These are phyloP conservation scores for Chrysopa pallens DNA, from an alignment of 1,140 invertebrate genomes.

Conservation along the genomic window DNA sequence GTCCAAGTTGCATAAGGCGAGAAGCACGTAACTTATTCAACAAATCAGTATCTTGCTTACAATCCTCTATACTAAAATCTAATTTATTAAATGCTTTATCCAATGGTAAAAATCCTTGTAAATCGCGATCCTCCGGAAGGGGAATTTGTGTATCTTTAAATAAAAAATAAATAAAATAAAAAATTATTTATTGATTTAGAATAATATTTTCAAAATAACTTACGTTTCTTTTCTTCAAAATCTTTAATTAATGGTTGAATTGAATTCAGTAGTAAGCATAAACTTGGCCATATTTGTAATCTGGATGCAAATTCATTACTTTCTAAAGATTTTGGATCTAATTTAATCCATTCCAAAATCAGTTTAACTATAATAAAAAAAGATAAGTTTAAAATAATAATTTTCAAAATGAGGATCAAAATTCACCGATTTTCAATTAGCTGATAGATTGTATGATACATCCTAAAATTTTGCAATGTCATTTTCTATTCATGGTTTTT, in stretches of 20 bases:
- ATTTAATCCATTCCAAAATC: conserved; percentile 49
- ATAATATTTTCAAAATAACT: conserved; percentile 10
- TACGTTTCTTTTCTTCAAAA: conserved; percentile 28
- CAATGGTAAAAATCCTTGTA: conserved; percentile 62
- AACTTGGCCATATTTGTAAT: conserved; percentile 58
- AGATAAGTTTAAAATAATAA: background rate
- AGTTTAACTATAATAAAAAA: conserved; percentile 39
- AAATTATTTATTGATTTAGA: conserved; percentile 4
- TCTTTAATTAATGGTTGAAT: conserved; percentile 31
- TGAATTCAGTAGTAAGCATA: conserved; percentile 53
- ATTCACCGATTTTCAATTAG: no score
- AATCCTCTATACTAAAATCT: conserved; percentile 21
- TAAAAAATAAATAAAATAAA: conserved; percentile 9
- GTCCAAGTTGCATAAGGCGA: conserved; percentile 29
- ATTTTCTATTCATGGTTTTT: no score
- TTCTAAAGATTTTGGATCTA: conserved; percentile 34
- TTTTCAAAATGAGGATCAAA: no score
- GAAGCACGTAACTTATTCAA: conserved; percentile 19
- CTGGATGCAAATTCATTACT: conserved; percentile 39
- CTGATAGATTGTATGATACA: no score
- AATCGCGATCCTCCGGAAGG: conserved; percentile 58
- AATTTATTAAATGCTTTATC: conserved; percentile 36
- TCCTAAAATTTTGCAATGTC: no score
- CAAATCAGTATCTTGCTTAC: conserved; percentile 6
- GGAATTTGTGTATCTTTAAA: conserved; percentile 43